A percentile compares a stretch with the other conserved stretches of the same genome.
Conservation (phyloP, 2,797 vertebrate genomes). For the Enteromius afrohamiltoni region DNA sequence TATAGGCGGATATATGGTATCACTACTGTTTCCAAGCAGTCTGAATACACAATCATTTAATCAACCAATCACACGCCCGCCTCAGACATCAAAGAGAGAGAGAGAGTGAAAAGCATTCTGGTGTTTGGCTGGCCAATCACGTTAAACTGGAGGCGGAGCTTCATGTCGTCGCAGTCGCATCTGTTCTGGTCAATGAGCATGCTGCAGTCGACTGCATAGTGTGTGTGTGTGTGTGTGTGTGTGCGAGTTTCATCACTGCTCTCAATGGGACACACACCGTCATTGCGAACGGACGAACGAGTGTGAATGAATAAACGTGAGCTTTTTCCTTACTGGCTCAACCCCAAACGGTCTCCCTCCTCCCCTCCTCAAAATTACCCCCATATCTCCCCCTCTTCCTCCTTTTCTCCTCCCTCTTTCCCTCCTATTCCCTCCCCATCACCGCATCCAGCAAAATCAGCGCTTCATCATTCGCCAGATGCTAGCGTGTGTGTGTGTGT, state of each 20-base stretch:
- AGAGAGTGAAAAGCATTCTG: slow-evolving; percentile 66
- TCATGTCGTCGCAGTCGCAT: slow-evolving; percentile 45
- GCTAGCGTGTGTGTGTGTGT: slow-evolving; percentile 5
- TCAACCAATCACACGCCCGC: slow-evolving; percentile 6
- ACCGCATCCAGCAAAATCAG: slow-evolving; percentile 55
- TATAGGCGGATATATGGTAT: background rate
- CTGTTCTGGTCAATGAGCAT: slow-evolving; percentile 54
- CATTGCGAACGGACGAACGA: slow-evolving; percentile 1
- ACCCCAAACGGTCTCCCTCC: slow-evolving; percentile 43
- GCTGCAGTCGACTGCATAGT: slow-evolving; percentile 51
- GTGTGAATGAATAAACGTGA: slow-evolving; percentile 44
- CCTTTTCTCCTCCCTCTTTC: slow-evolving; percentile 27
- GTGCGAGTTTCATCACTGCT: slow-evolving; percentile 17
- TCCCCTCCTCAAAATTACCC: slow-evolving; percentile 28
- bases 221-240: slow-evolving; percentile 29
- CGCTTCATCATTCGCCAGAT: slow-evolving; percentile 33
- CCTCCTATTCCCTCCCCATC: slow-evolving; percentile 21
- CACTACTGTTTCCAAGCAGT: slow-evolving; percentile 9
- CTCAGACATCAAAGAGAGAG: slow-evolving; percentile 63
- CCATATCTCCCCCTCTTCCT: slow-evolving; percentile 41
- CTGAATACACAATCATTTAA: slow-evolving; percentile 23
- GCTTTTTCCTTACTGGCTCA: slow-evolving; percentile 46
- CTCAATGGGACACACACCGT: slow-evolving; percentile 33
- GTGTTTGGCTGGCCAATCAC: slow-evolving; percentile 30
- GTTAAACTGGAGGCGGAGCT: slow-evolving; percentile 16